These are phyloP conservation scores for Rhodinocichla rosea DNA, from an alignment of 2,113 vertebrate genomes.

Conservation along the genomic window DNA sequence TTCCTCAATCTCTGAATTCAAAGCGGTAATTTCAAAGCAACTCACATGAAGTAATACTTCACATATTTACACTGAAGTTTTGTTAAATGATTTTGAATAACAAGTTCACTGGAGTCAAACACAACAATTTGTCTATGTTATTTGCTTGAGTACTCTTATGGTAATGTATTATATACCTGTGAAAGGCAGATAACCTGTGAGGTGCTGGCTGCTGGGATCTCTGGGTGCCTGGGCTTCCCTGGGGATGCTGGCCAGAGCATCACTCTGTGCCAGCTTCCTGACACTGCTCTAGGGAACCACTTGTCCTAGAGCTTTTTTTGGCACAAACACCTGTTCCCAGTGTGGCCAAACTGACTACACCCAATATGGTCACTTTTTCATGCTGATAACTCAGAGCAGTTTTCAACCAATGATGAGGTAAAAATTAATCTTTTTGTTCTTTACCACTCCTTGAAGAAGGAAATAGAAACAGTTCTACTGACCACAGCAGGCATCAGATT, in stretches of 20 bases:
- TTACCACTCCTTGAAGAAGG: not conserved
- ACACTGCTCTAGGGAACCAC: not conserved
- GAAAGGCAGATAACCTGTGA: not conserved
- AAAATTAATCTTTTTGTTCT: not conserved
- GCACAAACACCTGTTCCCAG: slow-evolving; percentile 12
- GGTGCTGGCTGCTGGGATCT: not conserved
- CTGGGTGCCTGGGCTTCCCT: not conserved
- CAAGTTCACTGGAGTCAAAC: not conserved
- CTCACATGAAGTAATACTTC: not conserved
- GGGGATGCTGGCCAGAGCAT: not conserved
- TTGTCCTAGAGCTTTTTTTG: slow-evolving; percentile 40
- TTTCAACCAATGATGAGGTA: not conserved
- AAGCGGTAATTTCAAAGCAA: not conserved
- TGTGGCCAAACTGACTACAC: not conserved
- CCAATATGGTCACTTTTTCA: not conserved
- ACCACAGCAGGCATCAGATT: not conserved
- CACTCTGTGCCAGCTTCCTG: not conserved
- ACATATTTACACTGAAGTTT: not conserved
- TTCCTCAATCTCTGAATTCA: not conserved
- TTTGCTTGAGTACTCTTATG: not conserved
- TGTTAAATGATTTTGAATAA: not conserved
- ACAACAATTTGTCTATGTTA: not conserved
- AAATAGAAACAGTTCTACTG: not conserved
- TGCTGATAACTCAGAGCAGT: not conserved
- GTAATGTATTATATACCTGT: not conserved